A percentile compares a stretch with the other conserved stretches of the same genome.
phyloP scores from a whole-genome alignment of 2,797 vertebrate species.

The Calcarius lapponicus region DNA sequence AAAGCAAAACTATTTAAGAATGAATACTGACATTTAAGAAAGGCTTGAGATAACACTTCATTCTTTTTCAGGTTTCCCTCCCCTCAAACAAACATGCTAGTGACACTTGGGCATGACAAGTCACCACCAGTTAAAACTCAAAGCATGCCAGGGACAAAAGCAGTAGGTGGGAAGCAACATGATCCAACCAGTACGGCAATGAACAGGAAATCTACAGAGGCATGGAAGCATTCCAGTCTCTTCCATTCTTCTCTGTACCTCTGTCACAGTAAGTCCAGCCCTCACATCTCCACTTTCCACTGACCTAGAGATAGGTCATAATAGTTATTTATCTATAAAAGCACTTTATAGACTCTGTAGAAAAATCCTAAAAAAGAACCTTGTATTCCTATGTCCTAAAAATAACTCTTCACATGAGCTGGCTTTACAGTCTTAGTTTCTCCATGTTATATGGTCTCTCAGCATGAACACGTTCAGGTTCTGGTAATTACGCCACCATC shows the following conservation, averaged over 20 bases:
- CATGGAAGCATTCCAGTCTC: background rate
- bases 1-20: background rate
- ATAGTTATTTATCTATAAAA: background rate
- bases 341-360: background rate
- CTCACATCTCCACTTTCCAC: background rate
- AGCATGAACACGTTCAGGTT: accelerated
- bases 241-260: background rate
- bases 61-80: background rate
- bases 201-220: background rate
- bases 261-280: background rate
- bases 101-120: background rate
- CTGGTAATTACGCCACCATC: background rate
- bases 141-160: background rate
- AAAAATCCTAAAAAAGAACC: background rate
- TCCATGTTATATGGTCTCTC: background rate
- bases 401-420: background rate
- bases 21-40: background rate
- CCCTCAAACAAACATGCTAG: background rate
- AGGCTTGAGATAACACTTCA: background rate
- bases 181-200: background rate
- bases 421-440: background rate
- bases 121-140: background rate
- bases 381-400: background rate
- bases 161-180: background rate
- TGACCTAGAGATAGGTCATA: background rate